A percentile compares a stretch with the other conserved stretches of the same genome.
Evolutionary conservation across 1,140 invertebrate genomes (phyloP).

Genomic region (Drosophila melanica): DNA sequence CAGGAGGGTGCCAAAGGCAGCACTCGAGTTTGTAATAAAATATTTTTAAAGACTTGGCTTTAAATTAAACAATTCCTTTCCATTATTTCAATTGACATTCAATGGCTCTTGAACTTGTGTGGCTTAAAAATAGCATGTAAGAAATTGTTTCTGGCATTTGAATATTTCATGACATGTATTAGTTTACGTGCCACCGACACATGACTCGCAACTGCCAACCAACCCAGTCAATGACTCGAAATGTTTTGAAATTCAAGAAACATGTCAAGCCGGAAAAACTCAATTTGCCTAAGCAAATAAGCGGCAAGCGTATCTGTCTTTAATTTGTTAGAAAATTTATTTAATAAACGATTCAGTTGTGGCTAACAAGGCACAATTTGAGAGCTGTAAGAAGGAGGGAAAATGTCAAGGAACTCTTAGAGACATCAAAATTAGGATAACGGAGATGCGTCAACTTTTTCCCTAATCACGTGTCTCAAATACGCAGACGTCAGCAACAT

Average conservation of each 20-base stretch:
- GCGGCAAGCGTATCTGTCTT: slow-evolving; percentile 27
- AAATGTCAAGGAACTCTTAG: no score
- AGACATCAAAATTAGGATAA: no score
- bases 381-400: background rate
- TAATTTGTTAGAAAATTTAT: slow-evolving; percentile 45
- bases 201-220: slow-evolving; percentile 6
- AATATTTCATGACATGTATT: slow-evolving; percentile 55
- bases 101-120: slow-evolving; percentile 1
- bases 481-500: no score
- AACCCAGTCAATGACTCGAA: slow-evolving; percentile 3
- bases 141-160: slow-evolving; percentile 25
- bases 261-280: slow-evolving; percentile 48
- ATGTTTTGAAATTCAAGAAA: slow-evolving; percentile 42
- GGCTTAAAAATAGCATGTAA: slow-evolving; percentile 20
- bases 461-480: no score
- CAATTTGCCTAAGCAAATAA: slow-evolving; percentile 55
- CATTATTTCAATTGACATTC: background rate
- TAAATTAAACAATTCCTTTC: background rate
- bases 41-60: background rate
- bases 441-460: no score
- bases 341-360: slow-evolving; percentile 21
- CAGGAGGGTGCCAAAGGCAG: background rate
- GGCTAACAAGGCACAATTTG: background rate
- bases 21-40: background rate
- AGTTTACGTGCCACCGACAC: slow-evolving; percentile 35